Conservation (phyloP, 1,140 invertebrate genomes). For the Leptoteleia sp. region DNA sequence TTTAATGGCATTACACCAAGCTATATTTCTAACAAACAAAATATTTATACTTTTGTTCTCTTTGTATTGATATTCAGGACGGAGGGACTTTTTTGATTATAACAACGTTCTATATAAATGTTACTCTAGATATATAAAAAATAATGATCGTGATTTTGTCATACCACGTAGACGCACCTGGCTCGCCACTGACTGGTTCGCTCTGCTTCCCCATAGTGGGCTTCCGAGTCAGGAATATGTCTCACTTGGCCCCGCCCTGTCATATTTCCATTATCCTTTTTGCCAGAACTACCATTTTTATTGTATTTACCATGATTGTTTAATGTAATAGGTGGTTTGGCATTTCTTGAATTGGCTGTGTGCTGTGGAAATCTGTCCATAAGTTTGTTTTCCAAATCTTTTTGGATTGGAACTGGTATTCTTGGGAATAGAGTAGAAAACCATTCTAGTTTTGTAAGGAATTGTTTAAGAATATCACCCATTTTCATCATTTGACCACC, state of each 20-base stretch:
- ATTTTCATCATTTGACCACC: conserved; percentile 97
- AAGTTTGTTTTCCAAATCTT: conserved; percentile 89
- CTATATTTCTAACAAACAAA: too few species aligned
- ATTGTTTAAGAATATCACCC: conserved; percentile 95
- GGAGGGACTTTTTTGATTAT: too few species aligned
- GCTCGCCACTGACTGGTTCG: conserved; percentile 80
- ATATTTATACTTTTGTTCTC: too few species aligned
- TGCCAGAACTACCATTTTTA: conserved; percentile 60
- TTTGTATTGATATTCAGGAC: too few species aligned
- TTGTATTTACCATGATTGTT: conserved; percentile 78
- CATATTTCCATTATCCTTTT: conserved; percentile 74
- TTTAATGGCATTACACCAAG: too few species aligned
- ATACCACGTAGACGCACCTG: conserved; percentile 82
- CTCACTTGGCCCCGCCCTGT: conserved; percentile 71
- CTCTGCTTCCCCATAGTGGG: conserved; percentile 81
- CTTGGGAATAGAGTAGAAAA: conserved; percentile 98
- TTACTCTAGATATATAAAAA: conserved; percentile 20
- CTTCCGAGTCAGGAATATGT: conserved; percentile 82
- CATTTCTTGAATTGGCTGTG: conserved; percentile 74
- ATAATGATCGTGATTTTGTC: conserved; percentile 79
- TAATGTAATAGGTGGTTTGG: conserved; percentile 77
- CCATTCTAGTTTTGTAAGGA: conserved; percentile 98
- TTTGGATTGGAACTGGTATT: conserved; percentile 99
- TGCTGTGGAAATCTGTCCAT: conserved; percentile 82
- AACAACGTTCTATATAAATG: too few species aligned